Conservation (phyloP, 2,888 invertebrate genomes). For the Rhagophthalmus giganteus region DNA sequence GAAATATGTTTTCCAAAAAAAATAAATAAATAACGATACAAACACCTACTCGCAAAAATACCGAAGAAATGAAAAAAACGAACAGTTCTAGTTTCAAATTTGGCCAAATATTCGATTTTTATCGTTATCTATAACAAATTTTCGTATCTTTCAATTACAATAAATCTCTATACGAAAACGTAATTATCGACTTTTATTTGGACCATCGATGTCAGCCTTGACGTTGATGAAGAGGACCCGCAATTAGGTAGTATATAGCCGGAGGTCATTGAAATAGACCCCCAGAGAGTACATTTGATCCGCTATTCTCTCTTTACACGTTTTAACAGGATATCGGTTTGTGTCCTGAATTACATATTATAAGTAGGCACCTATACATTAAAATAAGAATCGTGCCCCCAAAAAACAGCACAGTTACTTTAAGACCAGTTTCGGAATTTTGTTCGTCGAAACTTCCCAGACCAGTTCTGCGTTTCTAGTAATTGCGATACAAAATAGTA, state of each 20-base stretch:
- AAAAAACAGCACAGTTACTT: slow-evolving; percentile 8
- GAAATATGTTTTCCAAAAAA: too few relatives aligned
- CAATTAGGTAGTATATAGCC: neutral
- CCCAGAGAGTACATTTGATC: slow-evolving; percentile 1
- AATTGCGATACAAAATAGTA: slow-evolving; percentile 2
- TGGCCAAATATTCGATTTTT: too few relatives aligned
- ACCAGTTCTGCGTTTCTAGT: slow-evolving; percentile 1
- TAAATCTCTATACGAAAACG: neutral
- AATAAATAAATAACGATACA: too few relatives aligned
- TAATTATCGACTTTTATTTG: too few relatives aligned
- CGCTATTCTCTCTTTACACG: slow-evolving; percentile 16
- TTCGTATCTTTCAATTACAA: neutral
- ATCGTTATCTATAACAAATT: too few relatives aligned
- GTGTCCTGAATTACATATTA: slow-evolving; percentile 16
- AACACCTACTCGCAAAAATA: too few relatives aligned
- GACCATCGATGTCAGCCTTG: slow-evolving; percentile 4
- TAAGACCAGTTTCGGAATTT: slow-evolving; percentile 6
- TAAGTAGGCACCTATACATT: too few relatives aligned
- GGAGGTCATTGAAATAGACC: slow-evolving; percentile 18
- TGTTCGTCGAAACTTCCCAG: neutral
- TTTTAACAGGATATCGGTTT: slow-evolving; percentile 13
- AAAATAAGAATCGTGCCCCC: slow-evolving; percentile 1
- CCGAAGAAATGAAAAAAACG: neutral
- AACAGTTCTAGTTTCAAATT: too few relatives aligned
- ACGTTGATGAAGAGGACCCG: slow-evolving; percentile 1